Conservation (phyloP, 2,888 invertebrate genomes). For the Heteropelma amictum region DNA sequence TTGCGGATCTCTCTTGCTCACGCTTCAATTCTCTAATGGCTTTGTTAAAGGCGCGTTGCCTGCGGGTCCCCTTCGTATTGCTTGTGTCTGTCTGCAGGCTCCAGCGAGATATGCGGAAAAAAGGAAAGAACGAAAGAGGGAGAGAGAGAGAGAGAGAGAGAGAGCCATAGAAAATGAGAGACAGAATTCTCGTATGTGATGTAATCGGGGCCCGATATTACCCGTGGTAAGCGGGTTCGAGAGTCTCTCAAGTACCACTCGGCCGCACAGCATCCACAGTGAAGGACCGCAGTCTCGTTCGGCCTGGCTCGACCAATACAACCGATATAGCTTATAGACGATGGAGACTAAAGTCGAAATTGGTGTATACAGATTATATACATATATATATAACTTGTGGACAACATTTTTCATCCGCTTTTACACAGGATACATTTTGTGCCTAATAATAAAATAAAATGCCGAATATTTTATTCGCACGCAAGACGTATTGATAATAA, state of each 20-base stretch:
- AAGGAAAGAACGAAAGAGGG: neutral
- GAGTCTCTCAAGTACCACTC: conserved; percentile 57
- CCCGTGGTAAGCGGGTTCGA: conserved; percentile 57
- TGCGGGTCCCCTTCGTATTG: conserved; percentile 16
- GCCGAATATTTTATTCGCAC: no score
- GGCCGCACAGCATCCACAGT: conserved; percentile 15
- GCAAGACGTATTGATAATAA: no score
- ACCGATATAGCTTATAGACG: neutral
- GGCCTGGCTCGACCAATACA: neutral
- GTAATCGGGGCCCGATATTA: conserved; percentile 63
- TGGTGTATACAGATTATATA: neutral
- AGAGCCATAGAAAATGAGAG: conserved; percentile 14
- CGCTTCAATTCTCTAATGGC: conserved; percentile 66
- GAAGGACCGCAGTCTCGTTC: conserved; percentile 9
- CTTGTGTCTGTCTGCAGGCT: conserved; percentile 3
- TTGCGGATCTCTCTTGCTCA: conserved; percentile 39
- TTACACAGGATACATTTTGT: no score
- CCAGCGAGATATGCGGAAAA: conserved; percentile 5
- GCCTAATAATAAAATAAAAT: no score
- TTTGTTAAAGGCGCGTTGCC: conserved; percentile 60
- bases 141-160: conserved; percentile 13
- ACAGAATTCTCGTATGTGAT: conserved; percentile 56
- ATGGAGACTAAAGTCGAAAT: neutral
- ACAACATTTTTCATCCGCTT: no score
- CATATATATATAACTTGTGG: no score